phyloP scores from a whole-genome alignment of 2,113 vertebrate species.

The Puma concolor region DNA sequence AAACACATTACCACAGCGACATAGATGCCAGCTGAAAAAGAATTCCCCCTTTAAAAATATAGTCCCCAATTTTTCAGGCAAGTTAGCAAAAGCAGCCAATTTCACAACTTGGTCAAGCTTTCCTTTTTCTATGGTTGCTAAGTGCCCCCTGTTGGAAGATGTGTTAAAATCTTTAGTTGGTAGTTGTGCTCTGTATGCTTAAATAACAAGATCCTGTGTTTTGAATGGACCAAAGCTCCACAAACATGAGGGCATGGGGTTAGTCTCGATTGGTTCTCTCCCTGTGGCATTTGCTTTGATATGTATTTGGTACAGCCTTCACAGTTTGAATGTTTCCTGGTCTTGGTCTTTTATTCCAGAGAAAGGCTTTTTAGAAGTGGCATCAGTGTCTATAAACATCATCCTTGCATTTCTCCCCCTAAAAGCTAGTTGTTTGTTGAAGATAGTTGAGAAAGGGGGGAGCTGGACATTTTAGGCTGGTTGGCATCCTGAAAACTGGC shows the following conservation, averaged over 20 bases:
- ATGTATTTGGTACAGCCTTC: not conserved
- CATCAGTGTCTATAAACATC: not conserved
- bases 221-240: not conserved
- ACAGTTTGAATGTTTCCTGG: not conserved
- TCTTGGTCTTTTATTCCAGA: not conserved
- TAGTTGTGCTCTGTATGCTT: not conserved
- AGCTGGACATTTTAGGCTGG: not conserved
- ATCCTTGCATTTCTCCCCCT: not conserved
- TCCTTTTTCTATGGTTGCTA: not conserved
- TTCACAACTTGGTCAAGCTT: not conserved
- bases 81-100: not conserved
- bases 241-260: not conserved
- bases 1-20: too few species aligned
- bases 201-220: not conserved
- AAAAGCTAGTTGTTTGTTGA: not conserved
- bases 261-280: not conserved
- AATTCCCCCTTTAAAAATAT: not conserved
- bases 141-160: slow-evolving; percentile 44
- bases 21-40: not conserved
- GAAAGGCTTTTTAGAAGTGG: not conserved
- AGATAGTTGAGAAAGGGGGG: not conserved
- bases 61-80: not conserved
- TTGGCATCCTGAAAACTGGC: not conserved
- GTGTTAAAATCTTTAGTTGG: not conserved
- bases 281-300: not conserved